Conservation (phyloP, 2,113 vertebrate species). For the Xenopus laevis region DNA sequence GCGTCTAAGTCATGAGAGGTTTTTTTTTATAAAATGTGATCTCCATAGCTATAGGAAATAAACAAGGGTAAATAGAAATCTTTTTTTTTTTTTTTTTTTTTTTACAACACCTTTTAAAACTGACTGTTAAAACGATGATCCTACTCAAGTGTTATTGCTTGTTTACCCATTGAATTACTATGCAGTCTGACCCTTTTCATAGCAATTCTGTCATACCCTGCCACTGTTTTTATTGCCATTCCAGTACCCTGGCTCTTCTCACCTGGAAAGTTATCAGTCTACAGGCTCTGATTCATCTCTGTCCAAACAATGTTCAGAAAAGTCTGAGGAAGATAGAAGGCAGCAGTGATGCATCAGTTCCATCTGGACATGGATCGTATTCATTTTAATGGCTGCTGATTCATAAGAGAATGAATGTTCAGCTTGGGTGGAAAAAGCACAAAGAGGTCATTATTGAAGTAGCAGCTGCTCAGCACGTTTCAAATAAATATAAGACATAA, state of each 20-base stretch:
- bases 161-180: background rate
- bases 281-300: constrained; percentile 3
- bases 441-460: background rate
- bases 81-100: too few relatives aligned
- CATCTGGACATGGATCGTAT: constrained; percentile 37
- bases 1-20: too few relatives aligned
- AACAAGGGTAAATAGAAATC: too few relatives aligned
- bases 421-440: constrained; percentile 23
- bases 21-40: too few relatives aligned
- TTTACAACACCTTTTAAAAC: too few relatives aligned
- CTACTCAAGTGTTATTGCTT: background rate
- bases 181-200: background rate
- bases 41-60: too few relatives aligned
- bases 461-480: constrained; percentile 21
- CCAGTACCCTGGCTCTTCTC: constrained; percentile 32
- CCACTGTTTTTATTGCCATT: constrained; percentile 19
- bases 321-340: background rate
- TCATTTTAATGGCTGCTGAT: constrained; percentile 49
- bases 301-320: constrained; percentile 40
- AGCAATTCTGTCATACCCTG: background rate
- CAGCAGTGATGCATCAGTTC: constrained; percentile 34
- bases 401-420: constrained; percentile 48
- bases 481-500: background rate
- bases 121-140: background rate
- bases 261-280: constrained; percentile 18